A percentile compares a stretch with the other conserved stretches of the same genome.
These are phyloP conservation scores for Euphonia xanthogaster DNA, from an alignment of 2,797 vertebrate species.

Conservation along the genomic window DNA sequence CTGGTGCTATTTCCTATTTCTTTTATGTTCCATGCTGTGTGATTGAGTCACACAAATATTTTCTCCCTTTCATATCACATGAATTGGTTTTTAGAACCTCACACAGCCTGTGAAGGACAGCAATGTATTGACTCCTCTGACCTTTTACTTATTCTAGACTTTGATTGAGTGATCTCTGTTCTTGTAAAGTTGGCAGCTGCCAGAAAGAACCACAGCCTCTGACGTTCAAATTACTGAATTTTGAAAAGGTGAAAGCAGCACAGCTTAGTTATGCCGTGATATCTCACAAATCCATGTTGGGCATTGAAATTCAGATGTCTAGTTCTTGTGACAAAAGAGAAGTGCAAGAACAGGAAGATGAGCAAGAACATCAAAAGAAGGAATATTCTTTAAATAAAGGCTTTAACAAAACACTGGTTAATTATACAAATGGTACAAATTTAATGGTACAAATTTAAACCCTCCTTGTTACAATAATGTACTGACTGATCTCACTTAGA, in stretches of 20 bases:
- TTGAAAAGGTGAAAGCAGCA: slow-evolving; percentile 25
- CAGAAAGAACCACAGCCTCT: neutral
- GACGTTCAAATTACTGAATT: neutral
- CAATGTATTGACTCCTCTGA: neutral
- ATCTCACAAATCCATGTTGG: neutral
- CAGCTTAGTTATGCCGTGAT: neutral
- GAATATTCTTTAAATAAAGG: neutral
- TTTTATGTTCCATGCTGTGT: neutral
- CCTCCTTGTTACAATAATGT: neutral
- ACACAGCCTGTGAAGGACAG: slow-evolving; percentile 17
- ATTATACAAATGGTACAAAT: no score
- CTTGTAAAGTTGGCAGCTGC: neutral
- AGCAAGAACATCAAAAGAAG: neutral
- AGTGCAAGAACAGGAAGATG: neutral
- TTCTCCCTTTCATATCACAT: neutral
- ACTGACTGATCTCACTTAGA: neutral
- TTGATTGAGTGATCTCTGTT: slow-evolving; percentile 28
- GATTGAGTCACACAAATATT: neutral
- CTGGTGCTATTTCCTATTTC: neutral
- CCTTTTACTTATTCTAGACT: slow-evolving; percentile 32
- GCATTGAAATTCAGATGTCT: slow-evolving; percentile 16
- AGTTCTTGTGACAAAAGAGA: neutral
- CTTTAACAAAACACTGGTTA: neutral
- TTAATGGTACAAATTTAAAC: neutral
- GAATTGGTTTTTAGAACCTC: slow-evolving; percentile 6